A percentile compares a stretch with the other conserved stretches of the same genome.
phyloP scores from a whole-genome alignment of 2,113 vertebrate genomes.

The Neogale vison region DNA sequence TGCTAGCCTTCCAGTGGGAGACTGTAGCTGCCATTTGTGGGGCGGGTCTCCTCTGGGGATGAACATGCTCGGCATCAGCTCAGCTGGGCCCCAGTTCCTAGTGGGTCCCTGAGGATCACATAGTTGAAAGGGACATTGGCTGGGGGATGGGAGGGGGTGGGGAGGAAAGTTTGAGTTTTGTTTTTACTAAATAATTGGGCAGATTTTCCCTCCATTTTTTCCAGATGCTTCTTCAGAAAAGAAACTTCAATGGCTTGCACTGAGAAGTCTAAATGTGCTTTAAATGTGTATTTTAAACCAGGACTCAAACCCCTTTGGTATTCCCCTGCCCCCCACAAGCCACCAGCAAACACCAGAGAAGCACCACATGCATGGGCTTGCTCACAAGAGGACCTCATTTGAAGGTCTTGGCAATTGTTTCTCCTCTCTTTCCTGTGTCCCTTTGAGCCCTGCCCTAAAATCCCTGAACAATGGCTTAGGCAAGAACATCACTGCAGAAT shows the following conservation, averaged over 20 bases:
- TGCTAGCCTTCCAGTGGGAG: neutral
- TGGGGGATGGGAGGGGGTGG: neutral
- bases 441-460: conserved; percentile 35
- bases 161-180: conserved; percentile 72
- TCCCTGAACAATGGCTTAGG: conserved; percentile 49
- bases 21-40: neutral
- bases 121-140: conserved; percentile 66
- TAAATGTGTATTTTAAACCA: conserved; percentile 59
- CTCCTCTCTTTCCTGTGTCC: conserved; percentile 26
- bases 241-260: conserved; percentile 48
- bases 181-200: conserved; percentile 74
- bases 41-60: neutral
- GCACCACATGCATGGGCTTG: neutral
- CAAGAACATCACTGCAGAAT: neutral
- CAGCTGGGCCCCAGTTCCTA: neutral
- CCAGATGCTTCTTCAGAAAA: conserved; percentile 77
- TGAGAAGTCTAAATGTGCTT: conserved; percentile 60
- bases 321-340: neutral
- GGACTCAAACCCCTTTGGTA: neutral
- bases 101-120: neutral
- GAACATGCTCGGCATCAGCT: neutral
- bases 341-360: neutral
- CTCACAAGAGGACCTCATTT: neutral
- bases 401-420: neutral
- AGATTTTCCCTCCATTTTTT: conserved; percentile 68